These are phyloP conservation scores for Stegodyphus mimosarum DNA, from an alignment of 1,140 invertebrate species.

Conservation along the genomic window DNA sequence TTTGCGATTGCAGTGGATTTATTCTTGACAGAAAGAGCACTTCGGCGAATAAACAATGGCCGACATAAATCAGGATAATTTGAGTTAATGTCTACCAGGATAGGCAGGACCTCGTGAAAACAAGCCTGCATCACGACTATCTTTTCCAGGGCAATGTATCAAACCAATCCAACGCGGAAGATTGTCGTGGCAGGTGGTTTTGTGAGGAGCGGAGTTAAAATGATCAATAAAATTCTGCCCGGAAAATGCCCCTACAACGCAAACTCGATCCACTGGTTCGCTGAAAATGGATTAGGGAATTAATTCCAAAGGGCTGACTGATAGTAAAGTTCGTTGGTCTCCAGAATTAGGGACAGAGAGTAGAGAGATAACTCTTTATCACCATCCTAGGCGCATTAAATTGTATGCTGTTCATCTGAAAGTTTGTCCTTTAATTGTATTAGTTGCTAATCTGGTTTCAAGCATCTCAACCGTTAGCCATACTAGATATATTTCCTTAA, in stretches of 20 bases:
- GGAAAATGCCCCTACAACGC: neutral
- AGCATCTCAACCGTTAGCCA: neutral
- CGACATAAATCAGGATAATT: constrained; percentile 28
- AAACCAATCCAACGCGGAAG: neutral
- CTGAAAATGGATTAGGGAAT: neutral
- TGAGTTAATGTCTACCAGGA: constrained; percentile 14
- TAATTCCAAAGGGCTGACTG: neutral
- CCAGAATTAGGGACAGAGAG: neutral
- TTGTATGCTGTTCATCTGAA: neutral
- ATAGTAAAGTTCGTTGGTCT: neutral
- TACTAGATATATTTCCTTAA: too few species aligned
- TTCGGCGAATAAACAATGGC: constrained; percentile 10
- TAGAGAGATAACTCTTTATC: neutral
- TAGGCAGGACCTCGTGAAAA: neutral
- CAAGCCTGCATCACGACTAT: neutral
- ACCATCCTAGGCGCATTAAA: neutral
- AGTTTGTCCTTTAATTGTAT: neutral
- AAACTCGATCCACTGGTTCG: neutral
- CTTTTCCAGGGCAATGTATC: neutral
- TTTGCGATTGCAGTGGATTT: constrained; percentile 1
- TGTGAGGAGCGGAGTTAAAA: neutral
- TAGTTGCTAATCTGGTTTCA: neutral
- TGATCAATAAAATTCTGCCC: constrained; percentile 7
- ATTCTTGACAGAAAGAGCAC: constrained; percentile 14
- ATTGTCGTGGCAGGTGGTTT: constrained; percentile 17